Conservation (phyloP, 2,113 vertebrate species). For the Malurus elegans region DNA sequence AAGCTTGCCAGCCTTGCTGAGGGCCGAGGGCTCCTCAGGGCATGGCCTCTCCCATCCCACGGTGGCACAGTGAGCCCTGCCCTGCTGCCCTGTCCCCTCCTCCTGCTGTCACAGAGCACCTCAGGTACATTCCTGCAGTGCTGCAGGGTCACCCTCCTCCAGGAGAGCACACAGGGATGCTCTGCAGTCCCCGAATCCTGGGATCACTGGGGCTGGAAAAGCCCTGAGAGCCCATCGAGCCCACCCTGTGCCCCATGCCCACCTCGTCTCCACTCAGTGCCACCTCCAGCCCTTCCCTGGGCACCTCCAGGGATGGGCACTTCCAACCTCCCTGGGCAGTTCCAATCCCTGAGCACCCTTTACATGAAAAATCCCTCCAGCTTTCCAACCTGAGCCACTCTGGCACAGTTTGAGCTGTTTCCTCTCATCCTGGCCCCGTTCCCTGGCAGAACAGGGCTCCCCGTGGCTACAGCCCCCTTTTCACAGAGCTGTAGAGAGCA, state of each 20-base stretch:
- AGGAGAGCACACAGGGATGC: too few relatives aligned
- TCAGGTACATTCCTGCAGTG: too few relatives aligned
- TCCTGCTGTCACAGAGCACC: too few relatives aligned
- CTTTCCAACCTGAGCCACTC: rapidly evolving
- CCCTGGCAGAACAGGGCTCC: neutral
- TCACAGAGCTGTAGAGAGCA: neutral
- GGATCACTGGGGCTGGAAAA: neutral
- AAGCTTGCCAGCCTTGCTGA: too few relatives aligned
- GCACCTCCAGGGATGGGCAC: neutral
- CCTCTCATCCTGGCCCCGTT: neutral
- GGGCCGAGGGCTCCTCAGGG: too few relatives aligned
- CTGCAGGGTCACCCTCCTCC: too few relatives aligned
- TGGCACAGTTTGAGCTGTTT: rapidly evolving
- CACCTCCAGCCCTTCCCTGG: rapidly evolving
- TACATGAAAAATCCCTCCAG: rapidly evolving
- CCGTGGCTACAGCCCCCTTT: neutral
- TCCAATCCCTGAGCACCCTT: rapidly evolving
- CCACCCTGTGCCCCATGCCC: rapidly evolving
- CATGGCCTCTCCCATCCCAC: too few relatives aligned
- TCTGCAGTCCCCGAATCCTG: too few relatives aligned
- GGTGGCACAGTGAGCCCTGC: too few relatives aligned
- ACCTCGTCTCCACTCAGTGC: rapidly evolving
- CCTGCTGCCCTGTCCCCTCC: too few relatives aligned
- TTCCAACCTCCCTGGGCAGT: neutral
- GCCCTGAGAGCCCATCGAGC: rapidly evolving